Percentiles rank a stretch among this genome's conserved stretches.
phyloP scores from a whole-genome alignment of 2,113 vertebrate genomes.

The Ondatra zibethicus region DNA sequence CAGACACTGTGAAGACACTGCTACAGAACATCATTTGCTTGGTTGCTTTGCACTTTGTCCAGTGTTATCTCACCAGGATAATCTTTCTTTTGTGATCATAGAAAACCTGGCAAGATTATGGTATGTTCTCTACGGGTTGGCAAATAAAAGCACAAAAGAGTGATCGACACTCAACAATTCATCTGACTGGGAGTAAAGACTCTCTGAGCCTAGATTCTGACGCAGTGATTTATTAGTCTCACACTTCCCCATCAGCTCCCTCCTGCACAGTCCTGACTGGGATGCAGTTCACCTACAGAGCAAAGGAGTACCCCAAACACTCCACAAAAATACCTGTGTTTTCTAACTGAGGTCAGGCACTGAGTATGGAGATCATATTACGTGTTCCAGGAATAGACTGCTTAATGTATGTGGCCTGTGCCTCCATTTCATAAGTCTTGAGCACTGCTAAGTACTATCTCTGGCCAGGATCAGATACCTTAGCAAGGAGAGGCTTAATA shows the following conservation, averaged over 20 bases:
- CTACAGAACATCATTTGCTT: neutral
- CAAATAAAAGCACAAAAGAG: neutral
- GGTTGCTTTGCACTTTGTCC: neutral
- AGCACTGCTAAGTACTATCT: neutral
- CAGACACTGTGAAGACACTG: no score
- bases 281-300: fast-evolving
- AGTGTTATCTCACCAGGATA: neutral
- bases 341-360: neutral
- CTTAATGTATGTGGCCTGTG: neutral
- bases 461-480: neutral
- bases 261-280: neutral
- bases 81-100: neutral
- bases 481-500: neutral
- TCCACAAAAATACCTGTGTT: neutral
- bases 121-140: neutral
- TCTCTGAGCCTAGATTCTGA: neutral
- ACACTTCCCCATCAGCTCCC: neutral
- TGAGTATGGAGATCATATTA: neutral
- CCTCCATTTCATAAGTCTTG: neutral
- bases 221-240: neutral
- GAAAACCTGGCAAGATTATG: neutral
- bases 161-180: neutral
- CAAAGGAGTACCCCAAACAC: neutral
- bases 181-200: neutral
- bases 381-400: neutral